Evolutionary conservation across 2,888 invertebrate genomes (phyloP), one percentile per base, ranked within the genome.

Genomic region (Apocheima hispidaria): DNA sequence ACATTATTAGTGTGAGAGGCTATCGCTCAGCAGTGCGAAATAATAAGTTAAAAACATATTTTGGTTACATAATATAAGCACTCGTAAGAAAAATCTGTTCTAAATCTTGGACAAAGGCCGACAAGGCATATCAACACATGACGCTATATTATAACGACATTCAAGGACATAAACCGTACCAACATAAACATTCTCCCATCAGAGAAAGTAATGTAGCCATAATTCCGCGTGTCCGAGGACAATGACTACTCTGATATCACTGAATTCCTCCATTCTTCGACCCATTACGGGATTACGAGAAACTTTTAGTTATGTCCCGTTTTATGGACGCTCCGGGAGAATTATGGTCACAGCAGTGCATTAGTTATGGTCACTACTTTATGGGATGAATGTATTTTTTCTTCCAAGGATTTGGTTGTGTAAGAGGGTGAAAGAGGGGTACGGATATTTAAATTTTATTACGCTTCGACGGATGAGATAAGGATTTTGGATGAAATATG

Each of bases 241-340:
- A 80, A 78, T 74, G 78, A 72, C 73, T 73, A 75, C 70, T 78
- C 66, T 53, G 60, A 53, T 59, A 56, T 53, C 67, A 56, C 60
- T 58, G 57, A 52, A 60, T 55, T 54, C 52, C 68, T 60, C 68
- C 75, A 71, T 74, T 75, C 75, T 72, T 72, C 61, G 70, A 66
- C 72, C 78, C 78, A 79, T 81, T 78, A 79, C 66, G 41, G 66
- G 66, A 69, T 83, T 83, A 84, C 81, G 73, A 79, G 64, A 64
- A 56, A 84, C 84, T 70, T 84, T 85, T 75, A 65, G 72, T 76
- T 79, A 78, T 82, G 75, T 81, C 72, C 70, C 75, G 78, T 77
- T 78, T 80, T 81, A 82, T 83, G 72, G 75, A 65, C 73, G 71
- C 73, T 79, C 71, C 3, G 36, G 36, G 72, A 71, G 77, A 84